A percentile compares a stretch with the other conserved stretches of the same genome.
Conservation (phyloP, 2,888 invertebrate genomes). For the Aporophyla lueneburgensis region DNA sequence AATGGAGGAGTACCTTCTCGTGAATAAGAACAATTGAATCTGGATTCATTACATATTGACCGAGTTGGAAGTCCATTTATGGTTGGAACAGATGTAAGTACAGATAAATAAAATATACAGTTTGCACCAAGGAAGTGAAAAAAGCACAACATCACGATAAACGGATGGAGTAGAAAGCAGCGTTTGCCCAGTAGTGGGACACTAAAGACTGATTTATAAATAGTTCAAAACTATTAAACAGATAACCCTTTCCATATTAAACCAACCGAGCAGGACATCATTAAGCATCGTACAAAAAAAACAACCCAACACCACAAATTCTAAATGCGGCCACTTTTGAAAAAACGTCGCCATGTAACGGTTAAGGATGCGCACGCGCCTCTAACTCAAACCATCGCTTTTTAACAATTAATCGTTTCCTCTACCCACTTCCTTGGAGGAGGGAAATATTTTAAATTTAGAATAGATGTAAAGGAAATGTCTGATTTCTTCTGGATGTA, state of each 20-base stretch:
- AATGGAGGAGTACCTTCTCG: too few species aligned
- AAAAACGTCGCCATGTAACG: conserved; percentile 71
- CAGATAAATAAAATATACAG: not conserved
- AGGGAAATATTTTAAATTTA: conserved; percentile 68
- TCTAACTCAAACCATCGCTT: conserved; percentile 76
- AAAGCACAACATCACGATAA: not conserved
- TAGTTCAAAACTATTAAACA: not conserved
- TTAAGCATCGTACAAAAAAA: conserved; percentile 78
- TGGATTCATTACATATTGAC: not conserved
- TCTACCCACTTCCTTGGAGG: conserved; percentile 70
- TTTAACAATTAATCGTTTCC: conserved; percentile 86
- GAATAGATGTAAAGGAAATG: conserved; percentile 73
- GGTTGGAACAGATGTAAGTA: not conserved
- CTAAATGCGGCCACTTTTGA: conserved; percentile 74
- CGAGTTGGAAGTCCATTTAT: too few species aligned
- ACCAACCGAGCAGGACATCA: conserved; percentile 79
- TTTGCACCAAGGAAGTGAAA: not conserved
- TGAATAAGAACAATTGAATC: too few species aligned
- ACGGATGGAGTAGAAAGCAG: not conserved
- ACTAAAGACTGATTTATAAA: not conserved
- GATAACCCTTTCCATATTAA: conserved; percentile 67
- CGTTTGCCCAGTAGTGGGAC: not conserved
- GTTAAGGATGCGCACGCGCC: conserved; percentile 79
- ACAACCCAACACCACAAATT: conserved; percentile 60
- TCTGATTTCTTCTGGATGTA: conserved; percentile 67